Evolutionary conservation across 2,113 vertebrate species (phyloP).

Genomic region (Mungos mungo): DNA sequence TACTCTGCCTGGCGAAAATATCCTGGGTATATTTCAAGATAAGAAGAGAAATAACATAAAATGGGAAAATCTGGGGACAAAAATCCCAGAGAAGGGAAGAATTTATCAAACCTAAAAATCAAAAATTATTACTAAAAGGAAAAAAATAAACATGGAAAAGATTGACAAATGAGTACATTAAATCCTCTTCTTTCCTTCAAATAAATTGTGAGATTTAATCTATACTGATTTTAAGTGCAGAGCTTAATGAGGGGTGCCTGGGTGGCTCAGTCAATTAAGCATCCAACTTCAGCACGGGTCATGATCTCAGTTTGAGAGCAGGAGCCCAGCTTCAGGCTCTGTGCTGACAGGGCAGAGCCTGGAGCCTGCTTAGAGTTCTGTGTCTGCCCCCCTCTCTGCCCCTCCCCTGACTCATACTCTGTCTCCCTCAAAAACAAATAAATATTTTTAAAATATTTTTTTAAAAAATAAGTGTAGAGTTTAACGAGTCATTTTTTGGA

Average conservation of each 20-base stretch:
- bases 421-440: no score
- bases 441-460: no score
- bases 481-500: no score
- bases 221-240: neutral
- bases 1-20: neutral
- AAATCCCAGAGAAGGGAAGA: neutral
- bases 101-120: slow-evolving; percentile 7
- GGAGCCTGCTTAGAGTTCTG: no score
- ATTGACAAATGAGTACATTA: neutral
- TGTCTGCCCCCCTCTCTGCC: no score
- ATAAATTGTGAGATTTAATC: neutral
- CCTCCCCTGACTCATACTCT: no score
- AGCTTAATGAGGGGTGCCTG: neutral
- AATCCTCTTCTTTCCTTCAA: neutral
- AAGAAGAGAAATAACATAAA: neutral
- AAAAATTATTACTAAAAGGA: neutral
- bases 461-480: no score
- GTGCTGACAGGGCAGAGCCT: no score
- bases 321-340: no score
- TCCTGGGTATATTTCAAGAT: neutral
- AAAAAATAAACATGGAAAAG: neutral
- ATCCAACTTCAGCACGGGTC: no score
- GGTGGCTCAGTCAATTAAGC: no score
- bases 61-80: neutral
- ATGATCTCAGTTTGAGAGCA: no score